Evolutionary conservation across 1,140 invertebrate species (phyloP).

Genomic region (Zaprionus ornatus): DNA sequence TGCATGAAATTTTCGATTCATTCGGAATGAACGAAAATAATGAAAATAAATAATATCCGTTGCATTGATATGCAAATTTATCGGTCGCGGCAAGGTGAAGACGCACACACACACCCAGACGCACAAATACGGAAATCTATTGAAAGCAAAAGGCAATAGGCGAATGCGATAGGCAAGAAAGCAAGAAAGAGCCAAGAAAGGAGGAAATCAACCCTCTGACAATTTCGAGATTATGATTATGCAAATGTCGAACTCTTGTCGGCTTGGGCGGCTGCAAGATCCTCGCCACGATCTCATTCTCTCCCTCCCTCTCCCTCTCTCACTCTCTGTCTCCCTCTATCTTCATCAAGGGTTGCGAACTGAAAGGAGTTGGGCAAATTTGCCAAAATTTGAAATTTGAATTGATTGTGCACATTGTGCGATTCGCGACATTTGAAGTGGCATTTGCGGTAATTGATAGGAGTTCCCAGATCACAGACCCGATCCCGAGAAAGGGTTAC

Average conservation of each 20-base stretch:
- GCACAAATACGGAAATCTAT: conserved; percentile 38
- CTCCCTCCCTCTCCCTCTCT: not conserved
- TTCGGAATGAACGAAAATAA: conserved; percentile 55
- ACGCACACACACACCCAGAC: conserved; percentile 2
- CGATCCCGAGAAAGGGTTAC: not conserved
- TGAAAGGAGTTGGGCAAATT: conserved; percentile 28
- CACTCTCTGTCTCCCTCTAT: not conserved
- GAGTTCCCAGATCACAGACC: conserved; percentile 20
- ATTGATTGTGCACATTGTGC: conserved; percentile 52
- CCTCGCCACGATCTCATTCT: not conserved
- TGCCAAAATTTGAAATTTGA: conserved; percentile 51
- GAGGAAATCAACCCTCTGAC: conserved; percentile 41
- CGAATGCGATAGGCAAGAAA: not conserved
- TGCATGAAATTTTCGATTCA: conserved; percentile 57
- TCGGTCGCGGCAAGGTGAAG: conserved; percentile 43
- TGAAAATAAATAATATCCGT: conserved; percentile 64
- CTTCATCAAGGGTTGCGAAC: not conserved
- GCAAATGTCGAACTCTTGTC: conserved; percentile 31
- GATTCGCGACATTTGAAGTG: conserved; percentile 49
- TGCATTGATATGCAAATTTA: conserved; percentile 61
- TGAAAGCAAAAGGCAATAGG: conserved; percentile 41
- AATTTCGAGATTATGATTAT: conserved; percentile 51
- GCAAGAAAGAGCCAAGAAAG: not conserved
- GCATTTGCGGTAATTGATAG: conserved; percentile 58
- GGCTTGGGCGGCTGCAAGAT: conserved; percentile 31